phyloP scores from a whole-genome alignment of 2,113 vertebrate species.

The Pelodiscus sinensis region DNA sequence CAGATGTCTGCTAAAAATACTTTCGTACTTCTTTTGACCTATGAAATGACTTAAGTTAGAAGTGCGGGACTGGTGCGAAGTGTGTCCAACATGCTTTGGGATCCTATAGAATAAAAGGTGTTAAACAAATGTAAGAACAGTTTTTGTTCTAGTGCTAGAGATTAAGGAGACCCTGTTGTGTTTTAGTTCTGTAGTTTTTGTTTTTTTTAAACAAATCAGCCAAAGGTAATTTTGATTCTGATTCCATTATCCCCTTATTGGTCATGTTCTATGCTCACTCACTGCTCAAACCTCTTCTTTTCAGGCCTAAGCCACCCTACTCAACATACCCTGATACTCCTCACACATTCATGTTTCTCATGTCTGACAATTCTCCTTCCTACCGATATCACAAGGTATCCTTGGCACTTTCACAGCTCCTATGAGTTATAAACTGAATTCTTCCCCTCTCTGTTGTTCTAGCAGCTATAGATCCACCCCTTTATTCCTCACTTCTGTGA shows the following conservation, averaged over 20 bases:
- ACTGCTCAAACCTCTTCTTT: background rate
- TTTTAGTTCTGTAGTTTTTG: background rate
- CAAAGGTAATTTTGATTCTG: background rate
- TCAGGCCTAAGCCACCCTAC: background rate
- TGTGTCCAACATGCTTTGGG: background rate
- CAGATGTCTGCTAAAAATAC: background rate
- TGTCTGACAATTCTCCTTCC: background rate
- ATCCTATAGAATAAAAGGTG: background rate
- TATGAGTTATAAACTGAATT: background rate
- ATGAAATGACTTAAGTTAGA: background rate
- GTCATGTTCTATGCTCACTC: background rate
- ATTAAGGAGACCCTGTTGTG: background rate
- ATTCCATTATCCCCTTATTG: fast-evolving
- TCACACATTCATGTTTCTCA: background rate
- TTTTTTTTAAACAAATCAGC: background rate
- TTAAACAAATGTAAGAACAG: background rate
- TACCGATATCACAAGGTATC: background rate
- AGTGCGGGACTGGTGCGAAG: background rate
- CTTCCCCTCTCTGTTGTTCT: background rate
- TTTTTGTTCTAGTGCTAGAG: background rate
- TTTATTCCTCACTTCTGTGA: fast-evolving
- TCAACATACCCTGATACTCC: background rate
- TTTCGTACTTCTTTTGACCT: background rate
- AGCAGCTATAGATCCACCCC: fast-evolving
- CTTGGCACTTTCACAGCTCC: background rate